phyloP scores from a whole-genome alignment of 1,140 invertebrate genomes.

The Drosophila pseudoananassae region DNA sequence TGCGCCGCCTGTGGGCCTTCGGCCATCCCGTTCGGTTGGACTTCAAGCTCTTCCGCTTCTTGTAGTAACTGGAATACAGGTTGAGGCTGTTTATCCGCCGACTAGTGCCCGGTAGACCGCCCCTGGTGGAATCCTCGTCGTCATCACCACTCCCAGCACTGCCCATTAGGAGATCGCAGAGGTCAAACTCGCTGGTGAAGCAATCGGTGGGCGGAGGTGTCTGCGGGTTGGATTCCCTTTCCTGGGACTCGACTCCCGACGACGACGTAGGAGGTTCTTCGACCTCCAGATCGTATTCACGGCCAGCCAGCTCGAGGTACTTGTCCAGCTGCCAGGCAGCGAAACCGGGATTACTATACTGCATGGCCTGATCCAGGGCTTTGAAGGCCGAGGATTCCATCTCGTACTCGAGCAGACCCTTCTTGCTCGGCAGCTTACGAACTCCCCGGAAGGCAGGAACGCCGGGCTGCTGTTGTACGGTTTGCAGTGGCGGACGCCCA shows the following conservation, averaged over 20 bases:
- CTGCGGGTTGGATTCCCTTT: slow-evolving; percentile 5
- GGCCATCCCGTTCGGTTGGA: slow-evolving; percentile 88
- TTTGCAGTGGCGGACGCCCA: neutral
- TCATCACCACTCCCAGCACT: slow-evolving; percentile 60
- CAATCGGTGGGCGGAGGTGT: slow-evolving; percentile 76
- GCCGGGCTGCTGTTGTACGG: slow-evolving; percentile 20
- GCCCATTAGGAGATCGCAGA: slow-evolving; percentile 63
- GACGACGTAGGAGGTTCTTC: slow-evolving; percentile 10
- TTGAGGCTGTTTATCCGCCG: slow-evolving; percentile 46
- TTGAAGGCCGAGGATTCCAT: slow-evolving; percentile 67
- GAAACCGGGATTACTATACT: slow-evolving; percentile 58
- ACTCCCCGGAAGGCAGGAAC: slow-evolving; percentile 41
- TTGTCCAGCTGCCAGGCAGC: slow-evolving; percentile 74
- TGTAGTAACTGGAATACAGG: slow-evolving; percentile 65
- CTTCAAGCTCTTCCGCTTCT: slow-evolving; percentile 73
- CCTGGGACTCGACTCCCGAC: neutral
- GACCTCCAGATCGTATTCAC: slow-evolving; percentile 56
- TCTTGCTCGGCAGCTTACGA: slow-evolving; percentile 73
- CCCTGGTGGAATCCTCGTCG: slow-evolving; percentile 29
- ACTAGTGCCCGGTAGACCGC: neutral
- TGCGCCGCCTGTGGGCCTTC: slow-evolving; percentile 84
- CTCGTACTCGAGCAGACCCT: slow-evolving; percentile 75
- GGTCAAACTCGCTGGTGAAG: slow-evolving; percentile 78
- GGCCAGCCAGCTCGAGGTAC: slow-evolving; percentile 58
- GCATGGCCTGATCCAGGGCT: slow-evolving; percentile 48